These are phyloP conservation scores for Kryptolebias marmoratus DNA, from an alignment of 2,113 vertebrate species.

Conservation along the genomic window DNA sequence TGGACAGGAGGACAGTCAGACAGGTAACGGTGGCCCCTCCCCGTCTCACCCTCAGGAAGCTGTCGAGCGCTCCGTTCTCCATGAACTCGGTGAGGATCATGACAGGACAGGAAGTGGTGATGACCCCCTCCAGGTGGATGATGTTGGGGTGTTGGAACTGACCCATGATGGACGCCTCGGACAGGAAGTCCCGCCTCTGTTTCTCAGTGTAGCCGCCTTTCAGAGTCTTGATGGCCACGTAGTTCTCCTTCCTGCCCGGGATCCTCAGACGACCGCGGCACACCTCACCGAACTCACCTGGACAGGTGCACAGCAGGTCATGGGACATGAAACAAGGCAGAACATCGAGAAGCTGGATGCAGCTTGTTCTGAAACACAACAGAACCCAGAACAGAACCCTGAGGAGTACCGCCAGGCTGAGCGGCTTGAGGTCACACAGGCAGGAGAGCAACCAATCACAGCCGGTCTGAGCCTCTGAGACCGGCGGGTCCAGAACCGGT, in stretches of 20 bases:
- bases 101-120: conserved; percentile 72
- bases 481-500: too few species aligned
- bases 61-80: conserved; percentile 75
- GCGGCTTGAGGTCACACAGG: conserved; percentile 3
- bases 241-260: conserved; percentile 63
- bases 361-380: not conserved
- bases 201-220: conserved; percentile 68
- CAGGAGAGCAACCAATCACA: conserved; percentile 16
- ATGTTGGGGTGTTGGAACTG: conserved; percentile 77
- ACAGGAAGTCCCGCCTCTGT: conserved; percentile 74
- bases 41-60: conserved; percentile 69
- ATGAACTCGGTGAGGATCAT: conserved; percentile 77
- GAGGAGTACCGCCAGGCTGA: not conserved
- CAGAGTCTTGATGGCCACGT: conserved; percentile 71
- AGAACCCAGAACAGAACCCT: conserved; percentile 13
- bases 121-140: conserved; percentile 75
- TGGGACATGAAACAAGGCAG: not conserved
- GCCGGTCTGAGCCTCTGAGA: not conserved
- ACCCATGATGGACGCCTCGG: conserved; percentile 74
- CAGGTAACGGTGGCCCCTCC: rapidly evolving
- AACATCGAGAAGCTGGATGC: not conserved
- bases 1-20: not conserved
- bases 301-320: not conserved
- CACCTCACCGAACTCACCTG: conserved; percentile 36
- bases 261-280: conserved; percentile 54